phyloP scores from a whole-genome alignment of 2,797 vertebrate genomes.

The Anas bahamensis region DNA sequence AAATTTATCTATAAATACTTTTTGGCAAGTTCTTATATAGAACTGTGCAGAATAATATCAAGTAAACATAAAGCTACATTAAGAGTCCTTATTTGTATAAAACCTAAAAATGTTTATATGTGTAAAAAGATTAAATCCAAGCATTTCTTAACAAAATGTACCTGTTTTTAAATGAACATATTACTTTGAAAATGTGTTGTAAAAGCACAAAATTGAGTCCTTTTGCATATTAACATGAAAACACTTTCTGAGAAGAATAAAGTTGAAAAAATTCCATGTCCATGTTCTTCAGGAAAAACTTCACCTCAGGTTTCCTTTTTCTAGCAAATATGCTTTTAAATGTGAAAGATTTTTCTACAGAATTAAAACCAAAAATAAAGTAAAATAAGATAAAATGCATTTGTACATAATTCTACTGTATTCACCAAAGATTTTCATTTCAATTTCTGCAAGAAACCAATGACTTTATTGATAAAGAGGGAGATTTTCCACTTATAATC shows the following conservation, averaged over 20 bases:
- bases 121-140: background rate
- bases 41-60: background rate
- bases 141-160: background rate
- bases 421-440: background rate
- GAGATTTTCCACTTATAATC: background rate
- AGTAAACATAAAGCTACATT: background rate
- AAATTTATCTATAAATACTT: background rate
- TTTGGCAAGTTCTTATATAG: background rate
- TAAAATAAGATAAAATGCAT: background rate
- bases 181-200: background rate
- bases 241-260: background rate
- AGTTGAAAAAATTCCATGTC: background rate
- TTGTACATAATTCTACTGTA: background rate
- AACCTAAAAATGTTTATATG: background rate
- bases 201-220: background rate
- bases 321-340: background rate
- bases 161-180: background rate
- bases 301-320: background rate
- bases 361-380: background rate
- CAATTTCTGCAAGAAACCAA: background rate
- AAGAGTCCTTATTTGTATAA: background rate
- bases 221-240: background rate
- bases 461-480: background rate
- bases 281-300: background rate
- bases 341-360: background rate